These are phyloP conservation scores for Pontoporia blainvillei DNA, from an alignment of 2,113 vertebrate species.

Conservation along the genomic window DNA sequence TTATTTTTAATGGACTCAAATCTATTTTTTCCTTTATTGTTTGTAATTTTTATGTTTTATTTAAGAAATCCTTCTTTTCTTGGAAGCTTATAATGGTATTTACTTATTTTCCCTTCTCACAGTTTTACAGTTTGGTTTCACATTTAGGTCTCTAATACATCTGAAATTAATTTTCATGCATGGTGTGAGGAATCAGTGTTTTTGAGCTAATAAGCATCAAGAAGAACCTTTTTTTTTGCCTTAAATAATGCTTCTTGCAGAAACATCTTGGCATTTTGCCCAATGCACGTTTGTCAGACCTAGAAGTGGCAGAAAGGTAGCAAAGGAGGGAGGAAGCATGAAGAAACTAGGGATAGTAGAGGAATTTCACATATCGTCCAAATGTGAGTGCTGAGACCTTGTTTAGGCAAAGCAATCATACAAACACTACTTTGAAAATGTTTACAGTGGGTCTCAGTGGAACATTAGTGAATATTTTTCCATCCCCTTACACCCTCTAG, in stretches of 20 bases:
- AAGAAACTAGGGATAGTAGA: neutral
- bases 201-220: neutral
- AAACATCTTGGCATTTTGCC: constrained; percentile 23
- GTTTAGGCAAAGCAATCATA: neutral
- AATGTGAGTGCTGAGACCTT: neutral
- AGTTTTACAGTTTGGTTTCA: constrained; percentile 9
- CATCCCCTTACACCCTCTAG: neutral
- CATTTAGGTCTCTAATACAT: neutral
- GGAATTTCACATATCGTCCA: neutral
- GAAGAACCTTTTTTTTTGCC: constrained; percentile 1
- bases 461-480: constrained; percentile 17
- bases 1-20: neutral
- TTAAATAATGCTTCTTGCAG: constrained; percentile 14
- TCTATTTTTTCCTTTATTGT: neutral
- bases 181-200: neutral
- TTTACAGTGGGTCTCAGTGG: neutral
- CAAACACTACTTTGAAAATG: neutral
- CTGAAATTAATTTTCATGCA: constrained; percentile 31
- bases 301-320: constrained; percentile 27
- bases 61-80: neutral
- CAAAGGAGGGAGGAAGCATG: neutral
- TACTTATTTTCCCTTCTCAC: neutral
- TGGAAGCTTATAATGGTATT: neutral
- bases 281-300: constrained; percentile 3
- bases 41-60: neutral